A percentile compares a stretch with the other conserved stretches of the same genome.
phyloP scores from a whole-genome alignment of 2,888 invertebrate genomes.

The Rhimphoctona megacephalus region DNA sequence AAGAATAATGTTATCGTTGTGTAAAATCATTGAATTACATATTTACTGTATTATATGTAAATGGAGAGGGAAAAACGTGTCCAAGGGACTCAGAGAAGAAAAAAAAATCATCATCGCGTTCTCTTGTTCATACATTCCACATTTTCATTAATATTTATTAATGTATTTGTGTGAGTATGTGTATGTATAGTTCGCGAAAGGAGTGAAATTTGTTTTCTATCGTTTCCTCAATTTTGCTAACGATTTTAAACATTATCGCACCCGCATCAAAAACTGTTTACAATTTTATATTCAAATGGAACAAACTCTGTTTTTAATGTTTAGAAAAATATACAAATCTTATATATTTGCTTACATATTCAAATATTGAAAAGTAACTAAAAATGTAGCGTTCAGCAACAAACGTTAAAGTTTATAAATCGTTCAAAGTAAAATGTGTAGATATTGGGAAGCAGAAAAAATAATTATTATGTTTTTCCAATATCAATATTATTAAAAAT shows the following conservation, averaged over 20 bases:
- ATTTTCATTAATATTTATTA: constrained; percentile 40
- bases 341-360: background rate
- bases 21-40: constrained; percentile 45
- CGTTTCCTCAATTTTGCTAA: background rate
- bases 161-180: constrained; percentile 19
- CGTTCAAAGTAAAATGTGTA: background rate
- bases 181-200: background rate
- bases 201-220: background rate
- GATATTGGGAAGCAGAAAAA: too few species aligned
- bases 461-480: too few species aligned
- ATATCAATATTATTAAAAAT: background rate
- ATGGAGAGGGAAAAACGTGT: background rate
- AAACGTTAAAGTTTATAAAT: background rate
- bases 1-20: background rate
- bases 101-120: background rate
- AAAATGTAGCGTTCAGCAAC: background rate
- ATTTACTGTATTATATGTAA: constrained; percentile 46
- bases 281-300: background rate
- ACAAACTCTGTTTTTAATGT: background rate
- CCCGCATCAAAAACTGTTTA: background rate
- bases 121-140: constrained; percentile 62
- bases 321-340: background rate
- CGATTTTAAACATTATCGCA: background rate
- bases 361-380: background rate
- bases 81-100: background rate